Evolutionary conservation across 2,113 vertebrate genomes (phyloP).

Genomic region (Amblyopsis rosae): DNA sequence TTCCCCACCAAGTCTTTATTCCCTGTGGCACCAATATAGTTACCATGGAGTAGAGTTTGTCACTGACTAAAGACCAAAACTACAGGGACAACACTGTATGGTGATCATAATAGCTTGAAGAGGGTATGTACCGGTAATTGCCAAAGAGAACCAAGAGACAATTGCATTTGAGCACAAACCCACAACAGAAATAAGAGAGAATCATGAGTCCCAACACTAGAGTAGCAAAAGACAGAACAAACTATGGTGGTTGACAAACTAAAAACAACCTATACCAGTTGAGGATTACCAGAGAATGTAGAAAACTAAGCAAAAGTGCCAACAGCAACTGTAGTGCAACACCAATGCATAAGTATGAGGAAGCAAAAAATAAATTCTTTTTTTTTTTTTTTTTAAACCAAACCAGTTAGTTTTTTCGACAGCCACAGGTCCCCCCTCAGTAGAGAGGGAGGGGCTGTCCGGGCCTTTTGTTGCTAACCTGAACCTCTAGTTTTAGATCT

Average conservation of each 20-base stretch:
- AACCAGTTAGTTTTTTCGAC: no score
- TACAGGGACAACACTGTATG: slow-evolving; percentile 16
- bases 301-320: no score
- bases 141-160: slow-evolving; percentile 30
- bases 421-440: background rate
- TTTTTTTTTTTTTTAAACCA: no score
- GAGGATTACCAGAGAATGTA: no score
- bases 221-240: no score
- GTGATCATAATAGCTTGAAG: slow-evolving; percentile 13
- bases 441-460: background rate
- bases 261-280: no score
- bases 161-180: background rate
- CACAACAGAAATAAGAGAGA: background rate
- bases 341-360: no score
- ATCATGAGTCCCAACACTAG: no score
- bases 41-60: slow-evolving; percentile 4
- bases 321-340: no score
- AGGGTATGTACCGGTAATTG: slow-evolving; percentile 5
- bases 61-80: slow-evolving; percentile 10
- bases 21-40: background rate
- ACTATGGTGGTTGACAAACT: no score
- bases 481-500: no score
- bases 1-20: background rate
- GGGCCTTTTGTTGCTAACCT: background rate
- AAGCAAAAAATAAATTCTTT: no score